These are phyloP conservation scores for Atta cephalotes DNA, from an alignment of 1,140 invertebrate species.

Conservation along the genomic window DNA sequence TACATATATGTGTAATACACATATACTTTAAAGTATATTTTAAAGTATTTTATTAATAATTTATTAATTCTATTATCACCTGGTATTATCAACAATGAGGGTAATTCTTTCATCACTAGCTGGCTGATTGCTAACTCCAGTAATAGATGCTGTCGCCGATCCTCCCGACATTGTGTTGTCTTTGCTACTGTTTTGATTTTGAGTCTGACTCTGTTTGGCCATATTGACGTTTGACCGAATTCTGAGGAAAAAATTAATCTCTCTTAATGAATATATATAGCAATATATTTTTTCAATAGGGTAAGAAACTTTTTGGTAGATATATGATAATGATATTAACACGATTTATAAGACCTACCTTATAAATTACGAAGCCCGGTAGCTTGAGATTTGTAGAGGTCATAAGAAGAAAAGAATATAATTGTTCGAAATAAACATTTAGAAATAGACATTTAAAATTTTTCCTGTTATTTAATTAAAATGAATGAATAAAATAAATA, in stretches of 20 bases:
- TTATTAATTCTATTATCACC: slow-evolving; percentile 84
- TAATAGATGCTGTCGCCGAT: slow-evolving; percentile 68
- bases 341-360: slow-evolving; percentile 78
- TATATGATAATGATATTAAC: slow-evolving; percentile 41
- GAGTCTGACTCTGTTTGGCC: slow-evolving; percentile 80
- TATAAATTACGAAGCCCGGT: slow-evolving; percentile 47
- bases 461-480: neutral
- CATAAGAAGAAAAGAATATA: slow-evolving; percentile 26
- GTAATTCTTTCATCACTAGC: slow-evolving; percentile 93
- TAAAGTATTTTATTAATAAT: neutral
- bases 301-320: slow-evolving; percentile 75
- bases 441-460: neutral
- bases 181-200: slow-evolving; percentile 62
- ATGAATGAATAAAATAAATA: neutral
- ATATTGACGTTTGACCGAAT: slow-evolving; percentile 78
- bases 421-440: neutral
- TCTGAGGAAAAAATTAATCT: slow-evolving; percentile 75
- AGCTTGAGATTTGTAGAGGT: slow-evolving; percentile 51
- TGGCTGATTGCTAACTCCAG: slow-evolving; percentile 79
- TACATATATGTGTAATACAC: neutral
- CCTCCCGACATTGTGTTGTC: slow-evolving; percentile 78
- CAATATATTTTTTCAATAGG: slow-evolving; percentile 27
- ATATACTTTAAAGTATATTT: too few relatives aligned
- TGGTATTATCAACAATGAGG: slow-evolving; percentile 96
- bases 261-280: neutral